These are phyloP conservation scores for Toxostoma redivivum DNA, from an alignment of 2,113 vertebrate genomes.

Conservation along the genomic window DNA sequence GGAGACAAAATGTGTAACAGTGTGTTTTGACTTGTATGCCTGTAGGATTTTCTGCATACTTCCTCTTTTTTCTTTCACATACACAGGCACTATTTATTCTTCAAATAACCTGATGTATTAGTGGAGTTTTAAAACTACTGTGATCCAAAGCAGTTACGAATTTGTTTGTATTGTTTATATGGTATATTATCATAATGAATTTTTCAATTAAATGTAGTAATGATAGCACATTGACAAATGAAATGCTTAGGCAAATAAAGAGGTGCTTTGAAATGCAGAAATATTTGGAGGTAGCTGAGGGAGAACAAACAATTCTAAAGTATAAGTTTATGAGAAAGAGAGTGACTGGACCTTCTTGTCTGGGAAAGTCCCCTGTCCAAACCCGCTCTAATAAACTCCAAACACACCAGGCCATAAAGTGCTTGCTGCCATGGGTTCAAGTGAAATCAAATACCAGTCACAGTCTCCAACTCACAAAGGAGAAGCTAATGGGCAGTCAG, in stretches of 20 bases:
- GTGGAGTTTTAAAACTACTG: slow-evolving; percentile 25
- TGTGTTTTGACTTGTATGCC: slow-evolving; percentile 24
- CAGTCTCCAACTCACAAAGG: neutral
- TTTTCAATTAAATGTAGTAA: slow-evolving; percentile 67
- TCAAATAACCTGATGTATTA: slow-evolving; percentile 49
- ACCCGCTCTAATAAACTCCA: neutral
- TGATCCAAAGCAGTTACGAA: slow-evolving; percentile 30
- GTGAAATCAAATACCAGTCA: neutral
- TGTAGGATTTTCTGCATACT: neutral
- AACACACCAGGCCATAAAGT: neutral
- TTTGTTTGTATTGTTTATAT: slow-evolving; percentile 45
- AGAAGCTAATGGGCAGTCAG: neutral
- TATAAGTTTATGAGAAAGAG: slow-evolving; percentile 23
- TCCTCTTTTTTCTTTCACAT: neutral
- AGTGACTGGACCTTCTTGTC: neutral
- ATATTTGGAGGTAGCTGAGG: slow-evolving; percentile 54
- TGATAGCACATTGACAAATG: slow-evolving; percentile 54
- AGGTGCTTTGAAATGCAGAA: slow-evolving; percentile 70
- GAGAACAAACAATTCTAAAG: slow-evolving; percentile 44
- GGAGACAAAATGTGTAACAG: slow-evolving; percentile 6
- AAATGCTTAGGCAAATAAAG: slow-evolving; percentile 71
- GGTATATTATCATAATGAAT: slow-evolving; percentile 62
- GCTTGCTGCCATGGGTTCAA: neutral
- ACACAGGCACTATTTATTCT: slow-evolving; percentile 21
- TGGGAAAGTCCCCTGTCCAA: neutral